Percentiles rank a stretch among this genome's conserved stretches.
Conservation (phyloP, 2,888 invertebrate genomes). For the Papilio elwesi region DNA sequence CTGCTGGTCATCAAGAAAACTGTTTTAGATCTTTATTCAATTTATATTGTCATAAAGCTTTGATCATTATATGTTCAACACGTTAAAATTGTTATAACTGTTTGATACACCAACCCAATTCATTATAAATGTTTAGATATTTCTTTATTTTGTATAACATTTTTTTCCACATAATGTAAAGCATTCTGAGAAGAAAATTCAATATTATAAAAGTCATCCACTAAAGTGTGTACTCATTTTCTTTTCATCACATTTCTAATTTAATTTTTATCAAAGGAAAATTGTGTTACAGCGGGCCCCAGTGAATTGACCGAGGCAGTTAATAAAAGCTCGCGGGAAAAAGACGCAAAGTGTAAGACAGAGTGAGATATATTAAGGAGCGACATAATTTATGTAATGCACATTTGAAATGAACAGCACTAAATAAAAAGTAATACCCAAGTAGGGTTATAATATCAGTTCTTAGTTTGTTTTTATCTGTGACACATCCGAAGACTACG, state of each 20-base stretch:
- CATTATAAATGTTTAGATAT: background rate
- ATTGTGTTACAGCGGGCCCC: slow-evolving; percentile 64
- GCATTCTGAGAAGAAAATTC: background rate
- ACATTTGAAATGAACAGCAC: slow-evolving; percentile 80
- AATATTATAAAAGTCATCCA: slow-evolving; percentile 34
- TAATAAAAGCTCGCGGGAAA: slow-evolving; percentile 69
- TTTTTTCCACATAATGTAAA: background rate
- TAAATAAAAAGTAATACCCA: slow-evolving; percentile 76
- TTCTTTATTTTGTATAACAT: background rate
- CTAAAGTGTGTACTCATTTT: slow-evolving; percentile 41
- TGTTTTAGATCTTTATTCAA: no score
- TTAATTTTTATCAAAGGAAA: slow-evolving; percentile 61
- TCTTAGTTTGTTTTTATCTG: slow-evolving; percentile 42
- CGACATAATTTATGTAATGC: slow-evolving; percentile 80
- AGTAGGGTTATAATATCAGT: slow-evolving; percentile 70
- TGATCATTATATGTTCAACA: no score
- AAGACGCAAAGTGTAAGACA: slow-evolving; percentile 70
- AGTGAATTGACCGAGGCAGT: slow-evolving; percentile 68
- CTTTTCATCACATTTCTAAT: slow-evolving; percentile 57
- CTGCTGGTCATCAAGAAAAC: no score
- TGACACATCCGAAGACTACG: slow-evolving; percentile 16
- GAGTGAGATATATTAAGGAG: slow-evolving; percentile 73
- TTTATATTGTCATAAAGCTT: no score
- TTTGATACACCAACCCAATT: no score
- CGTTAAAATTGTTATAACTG: no score